These are phyloP conservation scores for Aphelenchoides bicaudatus DNA, from an alignment of 2,888 invertebrate genomes.

Conservation along the genomic window DNA sequence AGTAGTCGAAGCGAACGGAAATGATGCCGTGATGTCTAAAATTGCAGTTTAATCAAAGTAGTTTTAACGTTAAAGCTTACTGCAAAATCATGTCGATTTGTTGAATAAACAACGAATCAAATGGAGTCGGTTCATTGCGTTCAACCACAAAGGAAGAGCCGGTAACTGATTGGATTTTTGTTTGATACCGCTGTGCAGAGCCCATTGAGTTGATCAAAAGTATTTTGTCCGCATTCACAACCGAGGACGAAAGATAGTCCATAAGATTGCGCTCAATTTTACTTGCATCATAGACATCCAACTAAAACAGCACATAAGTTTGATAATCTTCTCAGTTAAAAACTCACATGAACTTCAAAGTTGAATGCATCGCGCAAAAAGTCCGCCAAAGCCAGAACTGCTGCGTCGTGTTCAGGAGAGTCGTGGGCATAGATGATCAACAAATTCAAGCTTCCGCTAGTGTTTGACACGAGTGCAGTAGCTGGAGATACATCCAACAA, in stretches of 20 bases:
- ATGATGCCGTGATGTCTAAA: constrained; percentile 54
- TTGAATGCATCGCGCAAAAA: constrained; percentile 46
- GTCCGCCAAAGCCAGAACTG: constrained; percentile 54
- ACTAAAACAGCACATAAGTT: constrained; percentile 33
- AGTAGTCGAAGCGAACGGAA: constrained; percentile 53
- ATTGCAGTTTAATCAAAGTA: constrained; percentile 18
- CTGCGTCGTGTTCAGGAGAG: constrained; percentile 50
- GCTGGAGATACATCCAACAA: constrained; percentile 23
- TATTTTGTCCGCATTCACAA: constrained; percentile 55
- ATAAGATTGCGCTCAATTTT: constrained; percentile 53
- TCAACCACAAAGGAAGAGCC: constrained; percentile 36
- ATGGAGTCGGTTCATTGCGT: constrained; percentile 33
- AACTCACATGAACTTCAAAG: constrained; percentile 46
- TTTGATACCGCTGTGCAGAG: constrained; percentile 43
- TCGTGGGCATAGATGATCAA: constrained; percentile 58
- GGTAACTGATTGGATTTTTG: constrained; percentile 29
- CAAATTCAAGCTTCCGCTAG: constrained; percentile 39
- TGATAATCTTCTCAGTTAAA: background rate
- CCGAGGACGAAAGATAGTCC: constrained; percentile 53
- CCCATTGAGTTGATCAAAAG: constrained; percentile 57
- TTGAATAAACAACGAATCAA: constrained; percentile 47
- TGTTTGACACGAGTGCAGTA: background rate
- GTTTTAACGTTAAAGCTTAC: constrained; percentile 26
- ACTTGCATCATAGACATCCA: constrained; percentile 52
- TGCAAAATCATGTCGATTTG: constrained; percentile 52